phyloP scores from a whole-genome alignment of 2,113 vertebrate species.

The Phylloscopus trochilus region DNA sequence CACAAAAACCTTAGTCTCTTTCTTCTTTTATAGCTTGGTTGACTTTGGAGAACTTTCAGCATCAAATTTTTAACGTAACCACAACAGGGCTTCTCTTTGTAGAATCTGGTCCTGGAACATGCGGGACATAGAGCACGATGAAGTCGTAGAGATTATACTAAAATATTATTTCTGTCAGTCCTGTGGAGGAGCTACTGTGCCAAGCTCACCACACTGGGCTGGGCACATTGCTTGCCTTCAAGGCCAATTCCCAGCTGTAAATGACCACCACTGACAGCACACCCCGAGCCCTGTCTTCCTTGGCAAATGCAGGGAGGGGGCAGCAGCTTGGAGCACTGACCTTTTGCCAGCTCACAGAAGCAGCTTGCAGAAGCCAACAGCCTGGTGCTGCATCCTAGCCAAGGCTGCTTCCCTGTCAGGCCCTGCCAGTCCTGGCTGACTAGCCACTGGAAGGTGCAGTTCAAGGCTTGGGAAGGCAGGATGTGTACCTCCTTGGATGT shows the following conservation, averaged over 20 bases:
- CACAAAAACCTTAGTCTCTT: constrained; percentile 2
- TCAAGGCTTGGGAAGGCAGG: not conserved
- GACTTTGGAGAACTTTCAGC: constrained; percentile 43
- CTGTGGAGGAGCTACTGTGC: not conserved
- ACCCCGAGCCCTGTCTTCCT: not conserved
- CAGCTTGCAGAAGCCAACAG: not conserved
- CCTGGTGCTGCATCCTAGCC: not conserved
- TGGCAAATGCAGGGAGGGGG: not conserved
- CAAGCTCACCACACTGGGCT: not conserved
- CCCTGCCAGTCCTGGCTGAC: not conserved
- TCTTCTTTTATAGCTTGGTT: constrained; percentile 30
- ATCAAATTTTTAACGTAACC: constrained; percentile 18
- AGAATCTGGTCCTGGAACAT: not conserved
- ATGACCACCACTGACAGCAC: not conserved
- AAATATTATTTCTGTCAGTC: not conserved
- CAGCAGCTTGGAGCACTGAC: not conserved
- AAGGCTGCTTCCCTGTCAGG: not conserved
- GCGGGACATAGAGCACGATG: not conserved
- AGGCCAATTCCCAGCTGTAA: not conserved
- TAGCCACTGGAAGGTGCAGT: not conserved
- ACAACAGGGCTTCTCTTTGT: not conserved
- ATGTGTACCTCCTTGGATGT: not conserved
- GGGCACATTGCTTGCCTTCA: not conserved
- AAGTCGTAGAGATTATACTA: not conserved
- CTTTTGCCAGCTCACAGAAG: not conserved